Percentiles rank a stretch among this genome's conserved stretches.
phyloP scores from a whole-genome alignment of 1,140 invertebrate species.

The Papilio dardanus region DNA sequence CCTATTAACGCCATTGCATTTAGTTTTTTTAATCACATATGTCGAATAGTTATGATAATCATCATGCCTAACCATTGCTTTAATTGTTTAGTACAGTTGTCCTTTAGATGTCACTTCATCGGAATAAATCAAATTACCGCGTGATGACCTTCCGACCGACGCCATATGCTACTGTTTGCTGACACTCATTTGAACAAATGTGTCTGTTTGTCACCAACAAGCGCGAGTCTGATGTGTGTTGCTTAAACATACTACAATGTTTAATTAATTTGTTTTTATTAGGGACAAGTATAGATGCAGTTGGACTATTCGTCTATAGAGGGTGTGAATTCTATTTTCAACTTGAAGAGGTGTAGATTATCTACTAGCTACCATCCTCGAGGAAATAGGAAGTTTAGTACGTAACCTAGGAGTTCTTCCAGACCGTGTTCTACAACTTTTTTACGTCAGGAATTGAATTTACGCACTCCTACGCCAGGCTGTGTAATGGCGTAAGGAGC shows the following conservation, averaged over 20 bases:
- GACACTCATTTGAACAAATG: slow-evolving; percentile 37
- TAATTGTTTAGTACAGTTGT: background rate
- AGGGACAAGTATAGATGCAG: background rate
- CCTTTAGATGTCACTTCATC: background rate
- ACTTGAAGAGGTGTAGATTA: no score
- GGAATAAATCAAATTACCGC: slow-evolving; percentile 37
- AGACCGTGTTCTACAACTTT: no score
- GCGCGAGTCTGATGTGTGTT: background rate
- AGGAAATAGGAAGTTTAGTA: no score
- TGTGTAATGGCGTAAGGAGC: no score
- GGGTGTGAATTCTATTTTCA: background rate
- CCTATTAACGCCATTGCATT: no score
- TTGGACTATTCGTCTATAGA: background rate
- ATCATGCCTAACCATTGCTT: background rate
- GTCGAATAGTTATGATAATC: no score
- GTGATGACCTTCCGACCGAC: slow-evolving; percentile 33
- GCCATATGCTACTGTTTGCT: slow-evolving; percentile 39
- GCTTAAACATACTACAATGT: background rate
- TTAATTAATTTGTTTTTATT: slow-evolving; percentile 16
- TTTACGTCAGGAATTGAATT: no score
- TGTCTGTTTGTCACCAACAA: background rate
- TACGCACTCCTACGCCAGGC: no score
- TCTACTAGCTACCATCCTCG: no score
- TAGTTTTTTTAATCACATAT: no score
- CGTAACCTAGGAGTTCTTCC: no score